A percentile compares a stretch with the other conserved stretches of the same genome.
phyloP scores from a whole-genome alignment of 1,140 invertebrate species.

The Hyposmocoma kahamanoa region DNA sequence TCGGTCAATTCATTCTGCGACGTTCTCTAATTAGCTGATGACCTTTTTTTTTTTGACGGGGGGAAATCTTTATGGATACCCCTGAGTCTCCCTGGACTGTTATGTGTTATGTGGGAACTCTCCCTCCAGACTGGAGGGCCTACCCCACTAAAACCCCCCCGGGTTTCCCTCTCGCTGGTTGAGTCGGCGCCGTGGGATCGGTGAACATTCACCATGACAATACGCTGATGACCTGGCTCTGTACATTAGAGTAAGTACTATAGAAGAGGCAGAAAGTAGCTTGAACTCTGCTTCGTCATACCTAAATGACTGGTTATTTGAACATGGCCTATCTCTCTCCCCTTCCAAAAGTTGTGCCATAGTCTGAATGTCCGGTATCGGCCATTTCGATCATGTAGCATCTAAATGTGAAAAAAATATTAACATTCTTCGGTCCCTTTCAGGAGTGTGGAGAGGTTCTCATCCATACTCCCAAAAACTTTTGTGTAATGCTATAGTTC shows the following conservation, averaged over 20 bases:
- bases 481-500: constrained; percentile 6
- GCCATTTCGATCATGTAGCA: background rate
- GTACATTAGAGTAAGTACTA: background rate
- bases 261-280: too few species aligned
- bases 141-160: too few species aligned
- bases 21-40: too few species aligned
- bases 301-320: background rate
- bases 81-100: too few species aligned
- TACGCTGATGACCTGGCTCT: constrained; percentile 8
- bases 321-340: background rate
- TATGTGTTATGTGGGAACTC: too few species aligned
- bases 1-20: background rate
- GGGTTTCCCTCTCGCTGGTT: too few species aligned
- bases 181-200: too few species aligned
- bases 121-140: too few species aligned
- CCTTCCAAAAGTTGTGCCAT: background rate
- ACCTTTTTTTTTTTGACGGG: too few species aligned
- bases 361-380: background rate
- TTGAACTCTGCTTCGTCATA: background rate
- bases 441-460: constrained; percentile 6
- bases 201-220: too few species aligned
- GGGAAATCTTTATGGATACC: too few species aligned
- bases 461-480: constrained; percentile 5
- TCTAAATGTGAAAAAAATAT: background rate
- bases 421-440: background rate